Conservation (phyloP, 2,113 vertebrate genomes). For the Conger conger region DNA sequence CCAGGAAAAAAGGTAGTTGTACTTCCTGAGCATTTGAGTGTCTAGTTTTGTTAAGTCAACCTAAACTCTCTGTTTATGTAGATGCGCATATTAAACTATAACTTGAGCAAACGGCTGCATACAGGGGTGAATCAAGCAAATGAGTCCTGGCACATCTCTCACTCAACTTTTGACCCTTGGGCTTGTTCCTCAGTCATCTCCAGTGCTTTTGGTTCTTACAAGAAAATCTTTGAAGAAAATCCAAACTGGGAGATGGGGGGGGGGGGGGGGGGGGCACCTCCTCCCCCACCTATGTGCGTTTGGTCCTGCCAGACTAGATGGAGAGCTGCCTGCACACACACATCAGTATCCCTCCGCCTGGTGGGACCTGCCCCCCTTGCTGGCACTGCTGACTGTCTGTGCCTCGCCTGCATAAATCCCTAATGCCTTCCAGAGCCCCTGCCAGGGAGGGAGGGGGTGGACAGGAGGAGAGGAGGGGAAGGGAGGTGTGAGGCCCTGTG, state of each 20-base stretch:
- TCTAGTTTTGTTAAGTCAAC: too few species aligned
- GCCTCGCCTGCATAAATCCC: slow-evolving; percentile 37
- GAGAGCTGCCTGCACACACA: slow-evolving; percentile 21
- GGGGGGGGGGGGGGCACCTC: background rate
- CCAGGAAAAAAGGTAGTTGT: background rate
- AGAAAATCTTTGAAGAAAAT: slow-evolving; percentile 17
- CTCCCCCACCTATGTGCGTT: background rate
- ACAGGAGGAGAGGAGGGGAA: background rate
- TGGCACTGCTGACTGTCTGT: slow-evolving; percentile 54
- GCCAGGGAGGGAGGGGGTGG: background rate
- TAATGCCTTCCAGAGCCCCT: slow-evolving; percentile 36
- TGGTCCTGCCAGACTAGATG: slow-evolving; percentile 13
- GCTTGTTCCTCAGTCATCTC: slow-evolving; percentile 16
- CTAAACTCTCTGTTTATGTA: background rate
- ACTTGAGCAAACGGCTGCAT: background rate
- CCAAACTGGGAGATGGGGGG: slow-evolving; percentile 14
- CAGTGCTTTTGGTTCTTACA: background rate
- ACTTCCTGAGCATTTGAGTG: background rate
- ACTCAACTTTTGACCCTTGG: slow-evolving; percentile 23
- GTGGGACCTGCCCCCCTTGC: slow-evolving; percentile 41
- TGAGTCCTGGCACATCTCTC: background rate
- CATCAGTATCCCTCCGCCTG: slow-evolving; percentile 7
- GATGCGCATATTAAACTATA: background rate
- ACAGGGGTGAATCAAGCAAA: background rate
- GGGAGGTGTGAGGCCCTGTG: background rate